Percentiles rank a stretch among this genome's conserved stretches.
Conservation (phyloP, 2,113 vertebrate genomes). For the Myotis davidii region DNA sequence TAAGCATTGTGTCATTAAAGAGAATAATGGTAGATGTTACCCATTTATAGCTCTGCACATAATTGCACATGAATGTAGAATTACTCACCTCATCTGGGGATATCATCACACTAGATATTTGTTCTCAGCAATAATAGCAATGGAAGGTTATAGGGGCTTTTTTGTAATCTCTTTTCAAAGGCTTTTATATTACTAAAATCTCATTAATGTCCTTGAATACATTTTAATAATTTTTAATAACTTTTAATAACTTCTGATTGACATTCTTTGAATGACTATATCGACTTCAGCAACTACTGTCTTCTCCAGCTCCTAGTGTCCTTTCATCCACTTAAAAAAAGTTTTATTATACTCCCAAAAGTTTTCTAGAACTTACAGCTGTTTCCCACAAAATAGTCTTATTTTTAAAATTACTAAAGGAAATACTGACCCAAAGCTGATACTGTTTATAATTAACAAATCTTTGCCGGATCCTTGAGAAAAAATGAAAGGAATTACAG, state of each 20-base stretch:
- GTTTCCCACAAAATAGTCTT: neutral
- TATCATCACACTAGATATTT: neutral
- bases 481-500: neutral
- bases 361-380: neutral
- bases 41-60: neutral
- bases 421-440: neutral
- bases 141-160: neutral
- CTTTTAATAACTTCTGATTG: neutral
- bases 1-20: neutral
- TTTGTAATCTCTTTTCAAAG: conserved; percentile 32
- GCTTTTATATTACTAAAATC: neutral
- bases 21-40: neutral
- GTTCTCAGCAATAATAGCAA: neutral
- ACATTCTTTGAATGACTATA: conserved; percentile 25
- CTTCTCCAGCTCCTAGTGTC: neutral
- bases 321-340: neutral
- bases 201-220: neutral
- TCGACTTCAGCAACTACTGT: neutral
- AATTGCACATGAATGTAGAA: neutral
- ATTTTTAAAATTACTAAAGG: neutral
- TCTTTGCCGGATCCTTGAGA: neutral
- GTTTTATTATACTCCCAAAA: neutral
- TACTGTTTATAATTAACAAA: neutral
- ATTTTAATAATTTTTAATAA: neutral
- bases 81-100: neutral